These are phyloP conservation scores for Rhagophthalmus giganteus DNA, from an alignment of 2,888 invertebrate genomes.

Conservation along the genomic window DNA sequence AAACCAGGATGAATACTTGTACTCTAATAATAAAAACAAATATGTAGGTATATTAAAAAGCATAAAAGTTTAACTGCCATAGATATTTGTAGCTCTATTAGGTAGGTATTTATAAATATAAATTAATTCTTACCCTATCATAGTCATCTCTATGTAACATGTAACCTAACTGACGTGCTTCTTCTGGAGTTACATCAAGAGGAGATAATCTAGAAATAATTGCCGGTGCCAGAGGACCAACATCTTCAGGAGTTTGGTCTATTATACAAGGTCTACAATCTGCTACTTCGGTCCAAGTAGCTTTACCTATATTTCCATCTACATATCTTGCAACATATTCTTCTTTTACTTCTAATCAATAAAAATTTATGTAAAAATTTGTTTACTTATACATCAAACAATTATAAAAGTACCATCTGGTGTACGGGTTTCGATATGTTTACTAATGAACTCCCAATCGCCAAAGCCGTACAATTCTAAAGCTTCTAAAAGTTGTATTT, in stretches of 20 bases:
- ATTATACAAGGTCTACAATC: slow-evolving; percentile 70
- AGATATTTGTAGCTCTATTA: too few species aligned
- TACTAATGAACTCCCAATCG: slow-evolving; percentile 93
- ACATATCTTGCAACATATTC: slow-evolving; percentile 88
- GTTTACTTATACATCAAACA: slow-evolving; percentile 1
- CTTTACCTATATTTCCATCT: slow-evolving; percentile 86
- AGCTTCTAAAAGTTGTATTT: slow-evolving; percentile 85
- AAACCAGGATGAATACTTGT: too few species aligned
- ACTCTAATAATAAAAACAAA: too few species aligned
- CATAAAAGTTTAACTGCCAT: too few species aligned
- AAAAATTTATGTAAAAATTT: not conserved
- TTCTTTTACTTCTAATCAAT: slow-evolving; percentile 77
- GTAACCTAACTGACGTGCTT: slow-evolving; percentile 87
- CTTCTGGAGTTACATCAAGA: slow-evolving; percentile 78
- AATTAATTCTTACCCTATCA: slow-evolving; percentile 71
- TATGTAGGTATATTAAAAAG: too few species aligned
- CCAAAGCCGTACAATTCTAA: slow-evolving; percentile 95
- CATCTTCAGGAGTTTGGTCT: slow-evolving; percentile 74
- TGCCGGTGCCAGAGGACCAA: slow-evolving; percentile 76
- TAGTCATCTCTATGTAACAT: slow-evolving; percentile 96
- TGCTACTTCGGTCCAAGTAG: slow-evolving; percentile 79
- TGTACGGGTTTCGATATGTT: slow-evolving; percentile 84
- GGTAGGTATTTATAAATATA: not conserved
- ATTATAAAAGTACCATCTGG: slow-evolving; percentile 91
- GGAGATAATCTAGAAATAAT: slow-evolving; percentile 74